phyloP scores from a whole-genome alignment of 2,113 vertebrate genomes.

The Etheostoma spectabile region DNA sequence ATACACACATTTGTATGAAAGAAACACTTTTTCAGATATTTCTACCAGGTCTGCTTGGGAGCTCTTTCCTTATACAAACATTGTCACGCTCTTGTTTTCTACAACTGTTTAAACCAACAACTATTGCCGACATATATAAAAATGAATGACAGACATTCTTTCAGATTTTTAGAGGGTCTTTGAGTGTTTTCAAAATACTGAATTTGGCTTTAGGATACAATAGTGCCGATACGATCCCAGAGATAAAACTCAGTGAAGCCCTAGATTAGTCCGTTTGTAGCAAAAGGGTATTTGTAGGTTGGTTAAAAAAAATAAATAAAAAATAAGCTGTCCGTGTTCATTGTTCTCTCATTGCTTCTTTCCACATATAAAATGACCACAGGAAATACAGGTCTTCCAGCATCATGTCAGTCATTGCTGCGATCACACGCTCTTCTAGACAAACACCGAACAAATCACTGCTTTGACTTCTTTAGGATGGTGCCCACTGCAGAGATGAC shows the following conservation, averaged over 20 bases:
- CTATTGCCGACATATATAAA: conserved; percentile 25
- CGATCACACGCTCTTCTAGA: not conserved
- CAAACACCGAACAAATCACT: conserved; percentile 81
- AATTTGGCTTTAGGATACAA: conserved; percentile 19
- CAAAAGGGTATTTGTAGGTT: not conserved
- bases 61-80: conserved; percentile 1
- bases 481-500: conserved; percentile 98
- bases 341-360: conserved; percentile 1
- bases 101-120: conserved; percentile 5
- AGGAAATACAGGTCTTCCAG: not conserved
- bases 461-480: conserved; percentile 98
- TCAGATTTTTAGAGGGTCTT: not conserved
- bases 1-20: conserved; percentile 2
- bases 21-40: conserved; percentile 11
- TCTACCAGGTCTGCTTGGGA: not conserved
- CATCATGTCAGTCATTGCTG: not conserved
- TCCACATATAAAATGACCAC: not conserved
- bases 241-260: conserved; percentile 45
- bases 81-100: not conserved
- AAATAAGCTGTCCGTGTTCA: not conserved
- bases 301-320: not conserved
- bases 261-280: conserved; percentile 24
- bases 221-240: conserved; percentile 40
- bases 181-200: not conserved
- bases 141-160: not conserved